Evolutionary conservation across 2,113 vertebrate species (phyloP), one percentile per base, ranked within the genome.

Genomic region (Xiphophorus maculatus): DNA sequence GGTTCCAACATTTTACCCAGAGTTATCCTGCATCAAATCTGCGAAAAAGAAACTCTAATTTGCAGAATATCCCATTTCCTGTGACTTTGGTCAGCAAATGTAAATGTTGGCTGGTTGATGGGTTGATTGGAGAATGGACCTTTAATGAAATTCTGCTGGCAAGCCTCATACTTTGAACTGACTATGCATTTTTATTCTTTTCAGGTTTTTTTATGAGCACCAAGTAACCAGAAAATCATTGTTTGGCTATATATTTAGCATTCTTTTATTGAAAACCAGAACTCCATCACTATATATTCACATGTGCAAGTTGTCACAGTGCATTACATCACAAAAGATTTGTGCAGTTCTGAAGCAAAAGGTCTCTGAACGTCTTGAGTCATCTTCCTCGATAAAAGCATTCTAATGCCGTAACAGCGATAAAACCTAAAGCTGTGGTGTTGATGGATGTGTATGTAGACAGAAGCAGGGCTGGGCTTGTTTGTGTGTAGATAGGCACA

Each of bases 201-300:
- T 32, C 30, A 33, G 29, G 17, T 28, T 63, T 17, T 63, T 19
- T 63, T 19, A 32, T 29, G 8, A 6, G 17, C 30, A 29, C 28
- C 27, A 5, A 67, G 19, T 30, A 68, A 42, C 25, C 33, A 76
- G 25, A 1, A 83, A 62, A 14, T n/a, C 27, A 10, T 1, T 3
- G 3, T 69, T 35, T 44, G 27, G 51, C 17, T 65, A 79, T 79
- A 25, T 60, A 51, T 28, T 37, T 37, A 64, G 66, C 69, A 70
- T 66, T 60, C 1, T 70, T 90, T 89, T 87, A 89, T 87, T 88
- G 64, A 80, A 87, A 89, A 87, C 75, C 88, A 74, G 66, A 32
- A 19, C n/a, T 61, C 33, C 44, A 83, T 73, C 28, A 51, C 71
- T 60, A 19, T 51, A 79, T n/a, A 87, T 14, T 74, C 28, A 65